Base-by-base conservation (phyloP, 2,113 vertebrate genomes). In the Mandrillus leucophaeus region DNA sequence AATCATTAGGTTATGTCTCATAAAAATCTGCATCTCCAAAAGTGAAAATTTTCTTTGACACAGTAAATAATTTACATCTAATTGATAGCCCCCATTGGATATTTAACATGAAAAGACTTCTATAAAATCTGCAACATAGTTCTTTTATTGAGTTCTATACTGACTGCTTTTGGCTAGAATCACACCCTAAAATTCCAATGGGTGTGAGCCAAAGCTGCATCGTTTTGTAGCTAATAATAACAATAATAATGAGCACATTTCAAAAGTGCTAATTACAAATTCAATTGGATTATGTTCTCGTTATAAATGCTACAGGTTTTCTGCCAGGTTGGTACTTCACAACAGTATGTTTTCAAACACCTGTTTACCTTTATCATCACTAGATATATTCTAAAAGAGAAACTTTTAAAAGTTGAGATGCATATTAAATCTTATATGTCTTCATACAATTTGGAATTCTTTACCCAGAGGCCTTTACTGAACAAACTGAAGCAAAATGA, bases 151-250 rank as follows among this genome's bases (percentile, higher is more conserved):
- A 88, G 85, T 94, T 97, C 97, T 97, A 79, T 94, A 98, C 88
- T 91, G 88, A 95, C 79, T 98, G 90, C 89, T 98, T 96, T 97
- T 95, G 97, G 95, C 95, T 95, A 93, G 88, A 97, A 96, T 98
- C 93, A 98, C 93, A 93, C 88, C 79, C 94, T 97, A 91, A 96
- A 98, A 97, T 98, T 97, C 94, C 94, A 94, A n/a, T 95, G 94
- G 95, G 88, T 96, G 68, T 75, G 94, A 98, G 98, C 97, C 97
- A 98, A 97, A 95, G 52, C 96, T 86, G 40, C 94, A 94, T 96
- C 91, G 96, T 96, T 98, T 83, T 96, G 96, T 96, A 96, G 97
- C 97, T 98, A 98, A 98, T 98, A 98, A 98, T 98, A 98, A 95
- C 97, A 96, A 97, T 98, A 98, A 98, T 98, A 96, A 98, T 95